These are phyloP conservation scores for Horisme vitalbata DNA, from an alignment of 2,888 invertebrate genomes.

Conservation along the genomic window DNA sequence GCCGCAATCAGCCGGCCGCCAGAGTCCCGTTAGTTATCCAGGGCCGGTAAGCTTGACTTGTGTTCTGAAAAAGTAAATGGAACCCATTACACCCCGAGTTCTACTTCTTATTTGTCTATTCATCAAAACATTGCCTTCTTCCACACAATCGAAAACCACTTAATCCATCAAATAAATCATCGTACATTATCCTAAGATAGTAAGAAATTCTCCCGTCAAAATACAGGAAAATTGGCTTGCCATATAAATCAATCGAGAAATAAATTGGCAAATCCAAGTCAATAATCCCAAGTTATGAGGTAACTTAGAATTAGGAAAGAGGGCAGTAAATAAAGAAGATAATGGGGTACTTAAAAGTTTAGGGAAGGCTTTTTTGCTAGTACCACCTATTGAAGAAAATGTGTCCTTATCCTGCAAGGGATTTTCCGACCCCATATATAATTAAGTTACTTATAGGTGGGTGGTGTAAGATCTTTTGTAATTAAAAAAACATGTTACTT, in stretches of 20 bases:
- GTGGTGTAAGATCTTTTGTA: no score
- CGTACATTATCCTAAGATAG: slow-evolving; percentile 15
- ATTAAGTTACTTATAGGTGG: no score
- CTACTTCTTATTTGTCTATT: no score
- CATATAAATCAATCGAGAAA: slow-evolving; percentile 34
- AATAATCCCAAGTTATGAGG: slow-evolving; percentile 37
- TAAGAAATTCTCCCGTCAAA: slow-evolving; percentile 25
- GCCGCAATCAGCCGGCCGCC: no score
- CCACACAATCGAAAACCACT: background rate
- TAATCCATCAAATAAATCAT: slow-evolving; percentile 3
- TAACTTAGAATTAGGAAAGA: slow-evolving; percentile 29
- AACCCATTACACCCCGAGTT: no score
- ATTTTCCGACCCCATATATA: no score
- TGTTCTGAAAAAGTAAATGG: no score
- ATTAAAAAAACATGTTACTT: no score
- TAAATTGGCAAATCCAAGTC: slow-evolving; percentile 37
- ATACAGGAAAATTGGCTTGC: slow-evolving; percentile 22
- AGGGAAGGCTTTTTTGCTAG: background rate
- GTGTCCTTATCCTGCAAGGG: no score
- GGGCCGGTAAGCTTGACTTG: no score
- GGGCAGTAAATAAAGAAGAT: slow-evolving; percentile 26
- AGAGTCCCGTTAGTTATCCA: no score
- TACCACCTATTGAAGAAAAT: no score
- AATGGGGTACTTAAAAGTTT: slow-evolving; percentile 16
- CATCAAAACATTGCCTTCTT: background rate